A percentile compares a stretch with the other conserved stretches of the same genome.
Evolutionary conservation across 2,113 vertebrate species (phyloP).

Genomic region (Limanda limanda): DNA sequence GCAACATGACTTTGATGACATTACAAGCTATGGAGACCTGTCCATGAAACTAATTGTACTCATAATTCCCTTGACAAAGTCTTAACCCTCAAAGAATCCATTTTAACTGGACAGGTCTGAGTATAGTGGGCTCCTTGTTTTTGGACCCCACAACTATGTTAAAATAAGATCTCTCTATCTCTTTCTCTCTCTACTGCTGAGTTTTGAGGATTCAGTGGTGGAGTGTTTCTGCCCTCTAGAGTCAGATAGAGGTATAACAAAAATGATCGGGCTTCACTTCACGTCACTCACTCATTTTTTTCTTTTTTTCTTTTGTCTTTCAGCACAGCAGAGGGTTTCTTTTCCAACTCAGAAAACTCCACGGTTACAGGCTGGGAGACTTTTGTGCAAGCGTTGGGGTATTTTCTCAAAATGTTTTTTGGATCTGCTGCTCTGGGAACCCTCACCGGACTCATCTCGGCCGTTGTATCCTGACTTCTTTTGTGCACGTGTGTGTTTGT

Average conservation of each 20-base stretch:
- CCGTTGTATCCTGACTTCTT: slow-evolving; percentile 90
- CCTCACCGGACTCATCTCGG: slow-evolving; percentile 97
- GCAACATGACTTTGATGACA: neutral
- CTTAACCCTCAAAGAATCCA: neutral
- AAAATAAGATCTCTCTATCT: neutral
- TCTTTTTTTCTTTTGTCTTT: slow-evolving; percentile 40
- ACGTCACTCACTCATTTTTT: slow-evolving; percentile 15
- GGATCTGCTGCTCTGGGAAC: slow-evolving; percentile 97
- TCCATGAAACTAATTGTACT: neutral
- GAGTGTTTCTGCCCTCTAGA: slow-evolving; percentile 64
- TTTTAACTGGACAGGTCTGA: no score
- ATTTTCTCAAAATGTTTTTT: slow-evolving; percentile 99
- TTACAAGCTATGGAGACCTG: no score
- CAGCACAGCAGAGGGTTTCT: slow-evolving; percentile 97
- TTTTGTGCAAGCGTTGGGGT: slow-evolving; percentile 92
- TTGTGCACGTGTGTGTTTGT: slow-evolving; percentile 4
- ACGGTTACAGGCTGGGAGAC: slow-evolving; percentile 94
- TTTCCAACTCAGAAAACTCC: slow-evolving; percentile 89
- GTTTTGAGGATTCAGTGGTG: slow-evolving; percentile 15
- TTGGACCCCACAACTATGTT: neutral
- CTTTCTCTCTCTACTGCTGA: neutral
- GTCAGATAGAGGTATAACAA: slow-evolving; percentile 39
- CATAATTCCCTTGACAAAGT: neutral
- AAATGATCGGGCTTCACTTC: neutral
- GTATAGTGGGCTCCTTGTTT: no score